Evolutionary conservation across 2,797 vertebrate genomes (phyloP), one percentile per base, ranked within the genome.

Genomic region (Pogonophryne albipinna): DNA sequence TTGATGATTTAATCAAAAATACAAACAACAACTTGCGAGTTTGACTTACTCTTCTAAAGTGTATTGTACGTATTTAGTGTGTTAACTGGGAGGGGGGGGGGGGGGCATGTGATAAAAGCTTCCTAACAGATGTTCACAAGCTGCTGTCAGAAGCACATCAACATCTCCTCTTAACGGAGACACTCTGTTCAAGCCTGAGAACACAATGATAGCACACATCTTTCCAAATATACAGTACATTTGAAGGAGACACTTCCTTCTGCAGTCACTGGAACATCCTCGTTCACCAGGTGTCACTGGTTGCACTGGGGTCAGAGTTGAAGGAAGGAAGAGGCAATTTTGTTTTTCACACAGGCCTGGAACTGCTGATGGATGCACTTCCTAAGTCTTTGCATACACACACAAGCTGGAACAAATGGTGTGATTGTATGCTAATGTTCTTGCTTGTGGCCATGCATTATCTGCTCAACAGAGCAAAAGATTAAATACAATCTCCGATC

Each of bases 91-190:
- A 2, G 6, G 6, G 12, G 20, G 20, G n/a, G 20, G n/a, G 47
- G 13, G 9, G 31, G 10, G 19, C 14, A 17, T 27, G 49, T 10
- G 20, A 15, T 51, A 92, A 66, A 65, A 63, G 51, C 64, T 15
- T 71, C 47, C 51, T 55, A 66, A 60, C 94, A 95, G 94, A 94
- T 96, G 95, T 94, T 93, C 90, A 94, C 95, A 95, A 96, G 94
- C 92, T 95, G 94, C 84, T 82, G 66, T 80, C 61, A 77, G 44
- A 63, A 20, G 69, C 83, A 70, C 71, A 65, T 83, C 79, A 79
- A 57, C 73, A 72, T 76, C 62, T 74, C 67, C 9, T 71, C 66
- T 68, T 73, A 74, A 78, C 31, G 67, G 79, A 87, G 79, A 71
- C 55, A 46, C 62, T 52, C 58, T 60, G 61, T 57, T 41, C 61